A percentile compares a stretch with the other conserved stretches of the same genome.
Evolutionary conservation across 2,113 vertebrate genomes (phyloP).

Genomic region (Mesembrinibis cayennensis): DNA sequence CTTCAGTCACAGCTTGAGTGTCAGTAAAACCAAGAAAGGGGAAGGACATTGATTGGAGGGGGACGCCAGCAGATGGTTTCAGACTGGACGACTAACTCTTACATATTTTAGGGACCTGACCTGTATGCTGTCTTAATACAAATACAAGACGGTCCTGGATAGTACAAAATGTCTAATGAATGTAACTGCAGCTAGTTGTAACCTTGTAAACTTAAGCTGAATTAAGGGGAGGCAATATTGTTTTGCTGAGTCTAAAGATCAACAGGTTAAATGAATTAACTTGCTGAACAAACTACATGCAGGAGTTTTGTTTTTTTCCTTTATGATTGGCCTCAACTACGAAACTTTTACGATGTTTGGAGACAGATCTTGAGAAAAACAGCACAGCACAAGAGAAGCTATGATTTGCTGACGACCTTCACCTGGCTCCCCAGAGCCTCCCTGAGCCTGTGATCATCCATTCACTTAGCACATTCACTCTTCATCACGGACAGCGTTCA

Average conservation of each 20-base stretch:
- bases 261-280: background rate
- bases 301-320: background rate
- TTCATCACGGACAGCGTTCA: background rate
- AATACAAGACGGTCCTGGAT: background rate
- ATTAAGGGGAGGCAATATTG: background rate
- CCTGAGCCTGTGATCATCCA: background rate
- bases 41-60: background rate
- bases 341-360: background rate
- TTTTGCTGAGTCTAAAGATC: background rate
- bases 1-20: background rate
- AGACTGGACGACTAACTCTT: background rate
- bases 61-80: background rate
- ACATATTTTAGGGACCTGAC: background rate
- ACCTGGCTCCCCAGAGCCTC: background rate
- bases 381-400: background rate
- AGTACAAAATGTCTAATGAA: background rate
- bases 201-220: background rate
- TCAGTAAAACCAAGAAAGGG: background rate
- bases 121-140: background rate
- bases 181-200: background rate
- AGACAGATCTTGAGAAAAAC: background rate
- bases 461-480: background rate
- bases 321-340: background rate
- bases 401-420: background rate
- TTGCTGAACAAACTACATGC: background rate